Evolutionary conservation across 2,888 invertebrate genomes (phyloP).

Genomic region (Sarcophaga caerulescens): DNA sequence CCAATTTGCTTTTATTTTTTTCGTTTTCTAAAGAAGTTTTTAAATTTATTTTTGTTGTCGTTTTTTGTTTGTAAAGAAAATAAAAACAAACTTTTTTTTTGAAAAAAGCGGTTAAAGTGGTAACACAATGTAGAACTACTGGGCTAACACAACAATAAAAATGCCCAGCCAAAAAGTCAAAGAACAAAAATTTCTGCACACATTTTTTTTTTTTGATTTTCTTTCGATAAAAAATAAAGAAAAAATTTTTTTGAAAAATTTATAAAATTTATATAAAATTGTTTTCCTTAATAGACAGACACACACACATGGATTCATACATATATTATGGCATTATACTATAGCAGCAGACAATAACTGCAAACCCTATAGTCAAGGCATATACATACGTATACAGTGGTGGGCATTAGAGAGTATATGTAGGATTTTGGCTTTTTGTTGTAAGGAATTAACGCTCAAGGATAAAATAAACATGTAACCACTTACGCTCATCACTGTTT

Average conservation of each 20-base stretch:
- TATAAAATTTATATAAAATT: slow-evolving; percentile 58
- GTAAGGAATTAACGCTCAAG: too few species aligned
- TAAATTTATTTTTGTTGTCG: slow-evolving; percentile 1
- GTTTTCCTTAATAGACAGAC: slow-evolving; percentile 18
- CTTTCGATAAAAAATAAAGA: background rate
- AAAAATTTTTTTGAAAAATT: slow-evolving; percentile 1
- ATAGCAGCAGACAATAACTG: slow-evolving; percentile 26
- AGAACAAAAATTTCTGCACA: slow-evolving; percentile 59
- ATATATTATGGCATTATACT: background rate
- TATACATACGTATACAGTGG: background rate
- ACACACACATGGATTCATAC: background rate
- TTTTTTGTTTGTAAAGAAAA: background rate
- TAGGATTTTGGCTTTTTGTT: too few species aligned
- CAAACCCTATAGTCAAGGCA: background rate
- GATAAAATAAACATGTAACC: too few species aligned
- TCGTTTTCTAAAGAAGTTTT: background rate
- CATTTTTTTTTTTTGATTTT: slow-evolving; percentile 11
- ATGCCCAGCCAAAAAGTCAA: slow-evolving; percentile 63
- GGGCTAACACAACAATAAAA: slow-evolving; percentile 67
- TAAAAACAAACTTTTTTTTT: background rate
- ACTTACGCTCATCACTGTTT: too few species aligned
- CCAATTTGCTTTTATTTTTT: slow-evolving; percentile 26
- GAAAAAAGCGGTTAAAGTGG: slow-evolving; percentile 57
- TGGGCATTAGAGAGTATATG: too few species aligned
- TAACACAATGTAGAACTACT: slow-evolving; percentile 51